Conservation (phyloP, 2,113 vertebrate genomes). For the Heliornis fulica region DNA sequence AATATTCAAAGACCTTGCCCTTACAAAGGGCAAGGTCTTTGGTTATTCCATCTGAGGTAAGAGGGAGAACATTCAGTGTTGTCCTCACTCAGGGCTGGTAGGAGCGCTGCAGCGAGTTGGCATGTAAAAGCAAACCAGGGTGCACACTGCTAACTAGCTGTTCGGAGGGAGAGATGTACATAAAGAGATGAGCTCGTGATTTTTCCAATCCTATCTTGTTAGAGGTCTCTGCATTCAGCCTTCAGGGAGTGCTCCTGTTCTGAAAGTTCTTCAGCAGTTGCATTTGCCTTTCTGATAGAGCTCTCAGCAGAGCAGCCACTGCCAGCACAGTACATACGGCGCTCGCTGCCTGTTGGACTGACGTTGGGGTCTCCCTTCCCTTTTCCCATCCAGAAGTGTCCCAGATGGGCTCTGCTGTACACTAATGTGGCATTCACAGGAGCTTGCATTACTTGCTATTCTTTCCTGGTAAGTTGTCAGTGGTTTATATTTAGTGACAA, state of each 20-base stretch:
- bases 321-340: not conserved
- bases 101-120: not conserved
- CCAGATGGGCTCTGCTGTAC: fast-evolving
- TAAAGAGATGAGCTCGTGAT: not conserved
- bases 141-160: not conserved
- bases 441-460: not conserved
- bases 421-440: not conserved
- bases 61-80: not conserved
- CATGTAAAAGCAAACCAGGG: not conserved
- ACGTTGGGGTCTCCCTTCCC: not conserved
- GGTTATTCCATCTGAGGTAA: not conserved
- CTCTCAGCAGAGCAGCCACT: not conserved
- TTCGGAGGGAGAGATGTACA: not conserved
- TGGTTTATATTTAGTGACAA: not conserved
- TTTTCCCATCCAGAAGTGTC: not conserved
- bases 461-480: not conserved
- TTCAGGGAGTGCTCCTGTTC: not conserved
- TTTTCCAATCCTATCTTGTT: not conserved
- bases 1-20: not conserved
- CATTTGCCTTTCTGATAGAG: not conserved
- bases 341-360: not conserved
- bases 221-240: not conserved
- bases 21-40: not conserved
- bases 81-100: not conserved
- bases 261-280: not conserved